Evolutionary conservation across 1,140 invertebrate genomes (phyloP).

Genomic region (Pachyrhynchus sulphureomaculatus): DNA sequence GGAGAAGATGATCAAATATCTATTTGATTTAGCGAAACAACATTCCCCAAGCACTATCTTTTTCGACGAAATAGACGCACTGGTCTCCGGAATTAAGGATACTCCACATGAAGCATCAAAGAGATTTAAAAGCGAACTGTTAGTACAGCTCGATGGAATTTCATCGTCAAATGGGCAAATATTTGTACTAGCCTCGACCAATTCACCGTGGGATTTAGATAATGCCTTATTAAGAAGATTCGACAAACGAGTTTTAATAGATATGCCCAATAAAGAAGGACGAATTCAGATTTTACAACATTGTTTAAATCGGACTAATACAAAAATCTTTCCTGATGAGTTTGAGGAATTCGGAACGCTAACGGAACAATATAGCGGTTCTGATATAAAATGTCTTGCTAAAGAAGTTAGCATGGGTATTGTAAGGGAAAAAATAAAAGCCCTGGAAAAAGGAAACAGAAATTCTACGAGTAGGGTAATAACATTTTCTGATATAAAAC

Average conservation of each 20-base stretch:
- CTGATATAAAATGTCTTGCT: constrained; percentile 84
- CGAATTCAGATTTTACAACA: constrained; percentile 67
- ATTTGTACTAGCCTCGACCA: constrained; percentile 86
- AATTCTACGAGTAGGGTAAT: not conserved
- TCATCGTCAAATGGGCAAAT: constrained; percentile 66
- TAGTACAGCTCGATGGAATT: constrained; percentile 88
- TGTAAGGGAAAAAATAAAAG: constrained; percentile 50
- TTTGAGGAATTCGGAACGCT: constrained; percentile 60
- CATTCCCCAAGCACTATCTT: constrained; percentile 94
- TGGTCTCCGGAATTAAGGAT: constrained; percentile 72
- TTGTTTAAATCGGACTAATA: constrained; percentile 53
- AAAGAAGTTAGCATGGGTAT: constrained; percentile 80
- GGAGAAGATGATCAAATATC: constrained; percentile 85
- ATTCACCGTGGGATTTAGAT: constrained; percentile 83
- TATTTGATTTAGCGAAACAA: constrained; percentile 82
- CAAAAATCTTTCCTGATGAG: constrained; percentile 46
- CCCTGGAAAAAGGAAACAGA: constrained; percentile 21
- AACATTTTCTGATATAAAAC: constrained; percentile 27
- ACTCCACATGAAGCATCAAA: constrained; percentile 90
- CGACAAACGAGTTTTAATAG: constrained; percentile 84
- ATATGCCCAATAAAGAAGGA: constrained; percentile 68
- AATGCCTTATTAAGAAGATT: constrained; percentile 82
- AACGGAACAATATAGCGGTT: constrained; percentile 81
- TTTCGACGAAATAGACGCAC: constrained; percentile 93
- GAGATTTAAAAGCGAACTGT: constrained; percentile 88